phyloP scores from a whole-genome alignment of 2,113 vertebrate genomes.

The Anseranas semipalmata region DNA sequence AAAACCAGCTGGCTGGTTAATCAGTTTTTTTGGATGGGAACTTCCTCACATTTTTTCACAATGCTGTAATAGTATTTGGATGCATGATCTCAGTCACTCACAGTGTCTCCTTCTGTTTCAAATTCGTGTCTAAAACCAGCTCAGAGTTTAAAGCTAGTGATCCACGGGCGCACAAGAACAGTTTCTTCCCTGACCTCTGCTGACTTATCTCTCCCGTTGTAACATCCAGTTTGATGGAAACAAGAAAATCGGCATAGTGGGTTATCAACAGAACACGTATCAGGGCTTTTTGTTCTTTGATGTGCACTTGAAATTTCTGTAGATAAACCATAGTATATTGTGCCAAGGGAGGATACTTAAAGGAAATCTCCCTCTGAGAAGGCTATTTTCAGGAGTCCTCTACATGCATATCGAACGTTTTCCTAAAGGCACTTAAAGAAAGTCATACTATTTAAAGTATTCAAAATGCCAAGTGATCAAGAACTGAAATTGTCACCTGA shows the following conservation, averaged over 20 bases:
- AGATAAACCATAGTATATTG: background rate
- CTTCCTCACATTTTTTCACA: background rate
- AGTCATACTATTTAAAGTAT: background rate
- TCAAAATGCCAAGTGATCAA: background rate
- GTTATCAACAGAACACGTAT: background rate
- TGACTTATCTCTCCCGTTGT: background rate
- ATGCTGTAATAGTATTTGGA: fast-evolving
- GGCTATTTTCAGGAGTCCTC: background rate
- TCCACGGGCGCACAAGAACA: background rate
- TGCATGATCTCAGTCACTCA: background rate
- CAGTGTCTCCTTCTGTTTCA: background rate
- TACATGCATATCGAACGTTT: background rate
- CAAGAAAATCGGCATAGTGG: background rate
- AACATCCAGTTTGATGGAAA: background rate
- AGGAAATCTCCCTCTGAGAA: background rate
- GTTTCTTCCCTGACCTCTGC: background rate
- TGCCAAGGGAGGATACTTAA: background rate
- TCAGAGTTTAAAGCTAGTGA: background rate
- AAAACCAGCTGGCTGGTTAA: background rate
- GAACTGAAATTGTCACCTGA: background rate
- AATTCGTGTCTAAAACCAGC: background rate
- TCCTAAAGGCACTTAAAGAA: background rate
- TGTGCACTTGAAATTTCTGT: background rate
- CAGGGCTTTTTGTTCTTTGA: background rate
- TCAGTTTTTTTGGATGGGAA: background rate